Base-by-base conservation (phyloP, 2,797 vertebrate species). In the Xenopus petersii region DNA sequence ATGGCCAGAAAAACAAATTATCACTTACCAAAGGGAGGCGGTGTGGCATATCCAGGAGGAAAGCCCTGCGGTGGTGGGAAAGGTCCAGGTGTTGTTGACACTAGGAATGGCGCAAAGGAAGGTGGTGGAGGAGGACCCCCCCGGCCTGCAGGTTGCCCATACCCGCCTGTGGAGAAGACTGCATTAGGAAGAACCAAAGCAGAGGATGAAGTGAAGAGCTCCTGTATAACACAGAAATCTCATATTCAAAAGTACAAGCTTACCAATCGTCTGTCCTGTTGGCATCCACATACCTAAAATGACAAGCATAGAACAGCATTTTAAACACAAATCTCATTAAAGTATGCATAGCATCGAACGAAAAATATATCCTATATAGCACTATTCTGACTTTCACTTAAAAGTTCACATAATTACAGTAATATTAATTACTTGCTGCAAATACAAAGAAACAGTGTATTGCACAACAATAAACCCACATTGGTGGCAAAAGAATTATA, bases 271-370 rank as follows among this genome's bases (percentile, higher is more conserved):
- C 82, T 98, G 98, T 85, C 96, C 97, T 71, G 98, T 93, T 71
- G 98, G 94, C 88, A 99, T 95, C 98, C 98, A 99, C 92, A 99
- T 97, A 86, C 97, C 98, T 99, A 82, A 74, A 83, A 85, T 42
- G 36, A 2, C 80, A 77, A 75, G 36, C 36, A 42, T 0, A 2
- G 1, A 42, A 55, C 24, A 55, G 15, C 9, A n/a, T 24, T 17
- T 67, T 67, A 67, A n/a, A 8, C 49, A 54, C 10, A 54, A 12
- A 12, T 54, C 15, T 42, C 36, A 42, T 42, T 6, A 42, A 42
- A 42, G 36, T 42, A 42, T 42, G 36, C 5, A 5, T 1, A 42
- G 36, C 36, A 6, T 42, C 5, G 1, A 7, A 42, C 1, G 36
- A 42, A 42, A 42, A 42, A 42, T 42, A 42, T 5, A 42, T 9